phyloP scores from a whole-genome alignment of 2,888 invertebrate species.

The Nymphalis polychloros region DNA sequence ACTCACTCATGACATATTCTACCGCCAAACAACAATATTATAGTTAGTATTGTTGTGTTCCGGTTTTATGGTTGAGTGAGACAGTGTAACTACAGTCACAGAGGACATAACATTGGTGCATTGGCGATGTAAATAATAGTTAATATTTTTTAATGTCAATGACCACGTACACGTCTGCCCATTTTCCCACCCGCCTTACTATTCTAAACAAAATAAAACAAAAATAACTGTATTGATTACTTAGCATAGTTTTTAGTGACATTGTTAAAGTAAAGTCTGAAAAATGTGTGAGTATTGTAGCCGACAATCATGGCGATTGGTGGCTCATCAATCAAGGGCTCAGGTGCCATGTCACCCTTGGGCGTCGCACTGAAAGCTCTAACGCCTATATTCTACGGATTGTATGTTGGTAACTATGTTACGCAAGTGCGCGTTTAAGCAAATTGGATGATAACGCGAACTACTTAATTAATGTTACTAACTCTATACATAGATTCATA shows the following conservation, averaged over 20 bases:
- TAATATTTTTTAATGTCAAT: too few species aligned
- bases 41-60: too few species aligned
- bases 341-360: slow-evolving; percentile 62
- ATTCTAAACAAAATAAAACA: too few species aligned
- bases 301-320: slow-evolving; percentile 67
- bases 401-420: not conserved
- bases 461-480: not conserved
- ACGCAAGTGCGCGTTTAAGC: not conserved
- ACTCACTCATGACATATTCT: too few species aligned
- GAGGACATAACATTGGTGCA: too few species aligned
- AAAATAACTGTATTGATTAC: not conserved
- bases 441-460: not conserved
- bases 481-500: too few species aligned
- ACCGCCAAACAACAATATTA: too few species aligned
- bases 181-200: too few species aligned
- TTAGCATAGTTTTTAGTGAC: not conserved
- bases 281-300: slow-evolving; percentile 3
- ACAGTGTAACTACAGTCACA: too few species aligned
- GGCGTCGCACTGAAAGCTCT: slow-evolving; percentile 23
- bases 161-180: too few species aligned
- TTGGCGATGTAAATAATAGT: too few species aligned
- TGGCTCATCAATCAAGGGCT: slow-evolving; percentile 77
- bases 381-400: slow-evolving; percentile 21
- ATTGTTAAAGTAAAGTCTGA: slow-evolving; percentile 1
- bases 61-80: too few species aligned